Evolutionary conservation across 35 echinoderm and acorn worm species (phyloP).

Genomic region (Apostichopus japonicus): DNA sequence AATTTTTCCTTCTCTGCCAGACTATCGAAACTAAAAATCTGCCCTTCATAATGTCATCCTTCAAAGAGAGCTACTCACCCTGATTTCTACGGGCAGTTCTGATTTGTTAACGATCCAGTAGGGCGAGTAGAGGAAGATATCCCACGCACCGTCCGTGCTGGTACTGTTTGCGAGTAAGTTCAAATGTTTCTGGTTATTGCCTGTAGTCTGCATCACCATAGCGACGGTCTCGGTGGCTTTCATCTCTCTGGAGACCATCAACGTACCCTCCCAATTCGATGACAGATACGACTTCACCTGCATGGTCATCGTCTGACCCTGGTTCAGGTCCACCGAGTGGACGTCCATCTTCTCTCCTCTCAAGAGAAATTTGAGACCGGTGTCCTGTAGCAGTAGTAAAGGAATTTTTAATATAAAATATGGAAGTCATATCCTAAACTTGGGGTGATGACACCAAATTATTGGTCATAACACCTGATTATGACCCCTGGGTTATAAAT

Average conservation of each 20-base stretch:
- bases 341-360: slow-evolving; percentile 95
- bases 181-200: slow-evolving; percentile 84
- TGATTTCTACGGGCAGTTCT: slow-evolving; percentile 93
- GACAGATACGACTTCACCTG: slow-evolving; percentile 93
- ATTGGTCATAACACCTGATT: no score
- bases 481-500: no score
- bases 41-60: not conserved
- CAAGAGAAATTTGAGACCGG: slow-evolving; percentile 91
- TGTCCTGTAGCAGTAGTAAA: slow-evolving; percentile 56
- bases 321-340: slow-evolving; percentile 78
- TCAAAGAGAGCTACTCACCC: slow-evolving; percentile 61
- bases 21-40: no score
- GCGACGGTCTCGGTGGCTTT: slow-evolving; percentile 81
- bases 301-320: slow-evolving; percentile 82
- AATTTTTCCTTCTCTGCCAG: no score
- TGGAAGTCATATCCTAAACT: no score
- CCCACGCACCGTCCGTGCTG: slow-evolving; percentile 82
- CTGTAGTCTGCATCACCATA: slow-evolving; percentile 82
- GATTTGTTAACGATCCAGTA: slow-evolving; percentile 99
- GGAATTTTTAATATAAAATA: no score
- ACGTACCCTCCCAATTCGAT: slow-evolving; percentile 90
- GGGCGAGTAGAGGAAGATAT: slow-evolving; percentile 93
- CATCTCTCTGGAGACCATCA: slow-evolving; percentile 93
- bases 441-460: no score
- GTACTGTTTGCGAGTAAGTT: slow-evolving; percentile 87